These are phyloP conservation scores for Triplophysa yarkandensis DNA, from an alignment of 2,797 vertebrate genomes.

Conservation along the genomic window DNA sequence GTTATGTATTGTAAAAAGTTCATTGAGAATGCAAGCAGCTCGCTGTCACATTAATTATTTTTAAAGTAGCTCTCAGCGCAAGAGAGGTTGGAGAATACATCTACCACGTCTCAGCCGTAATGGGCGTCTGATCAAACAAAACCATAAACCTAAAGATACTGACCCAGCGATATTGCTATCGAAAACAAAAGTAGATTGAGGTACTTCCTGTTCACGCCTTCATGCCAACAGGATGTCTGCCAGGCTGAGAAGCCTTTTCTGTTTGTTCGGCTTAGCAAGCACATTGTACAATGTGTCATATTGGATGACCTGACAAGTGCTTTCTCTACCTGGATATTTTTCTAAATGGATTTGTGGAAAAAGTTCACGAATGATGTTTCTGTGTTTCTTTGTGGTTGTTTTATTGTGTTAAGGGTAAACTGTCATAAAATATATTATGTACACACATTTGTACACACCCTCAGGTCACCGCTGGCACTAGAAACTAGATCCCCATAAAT, in stretches of 20 bases:
- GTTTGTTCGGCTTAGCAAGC: neutral
- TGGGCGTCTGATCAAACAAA: conserved; percentile 25
- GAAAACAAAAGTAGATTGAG: neutral
- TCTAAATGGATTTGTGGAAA: conserved; percentile 55
- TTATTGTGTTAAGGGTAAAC: conserved; percentile 11
- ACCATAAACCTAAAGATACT: conserved; percentile 4
- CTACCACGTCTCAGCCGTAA: neutral
- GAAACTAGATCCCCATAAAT: conserved; percentile 15
- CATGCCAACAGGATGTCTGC: conserved; percentile 20
- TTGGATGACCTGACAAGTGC: conserved; percentile 60
- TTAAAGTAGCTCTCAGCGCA: too few relatives aligned
- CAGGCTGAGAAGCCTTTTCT: neutral
- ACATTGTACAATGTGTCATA: conserved; percentile 49
- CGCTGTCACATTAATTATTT: too few relatives aligned
- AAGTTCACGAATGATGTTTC: conserved; percentile 45
- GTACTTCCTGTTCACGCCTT: neutral
- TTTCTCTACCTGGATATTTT: conserved; percentile 72
- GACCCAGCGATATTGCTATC: neutral
- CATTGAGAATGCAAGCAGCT: too few relatives aligned
- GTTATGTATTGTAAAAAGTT: too few relatives aligned
- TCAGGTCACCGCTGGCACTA: conserved; percentile 31
- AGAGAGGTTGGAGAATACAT: conserved; percentile 8
- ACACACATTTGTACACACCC: conserved; percentile 47
- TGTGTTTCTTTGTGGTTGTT: conserved; percentile 13
- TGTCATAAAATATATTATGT: neutral